phyloP scores from a whole-genome alignment of 2,113 vertebrate genomes.

The Megalops atlanticus region DNA sequence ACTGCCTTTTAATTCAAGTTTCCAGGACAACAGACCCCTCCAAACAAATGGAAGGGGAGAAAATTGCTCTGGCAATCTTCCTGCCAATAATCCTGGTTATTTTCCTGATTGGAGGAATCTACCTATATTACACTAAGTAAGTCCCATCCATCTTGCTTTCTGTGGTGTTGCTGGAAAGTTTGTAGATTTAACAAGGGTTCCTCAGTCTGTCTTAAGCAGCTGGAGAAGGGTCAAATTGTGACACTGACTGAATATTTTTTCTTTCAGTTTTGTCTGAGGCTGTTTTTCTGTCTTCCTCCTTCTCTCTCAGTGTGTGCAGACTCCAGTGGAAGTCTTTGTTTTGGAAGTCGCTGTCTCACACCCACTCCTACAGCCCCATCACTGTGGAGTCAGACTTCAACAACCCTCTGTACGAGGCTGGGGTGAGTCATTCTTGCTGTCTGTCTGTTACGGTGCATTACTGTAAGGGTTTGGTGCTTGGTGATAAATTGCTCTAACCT shows the following conservation, averaged over 20 bases:
- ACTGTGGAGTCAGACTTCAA: slow-evolving; percentile 91
- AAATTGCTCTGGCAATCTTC: slow-evolving; percentile 88
- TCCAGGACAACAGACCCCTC: slow-evolving; percentile 84
- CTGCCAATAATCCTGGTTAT: slow-evolving; percentile 88
- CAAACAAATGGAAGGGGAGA: slow-evolving; percentile 85
- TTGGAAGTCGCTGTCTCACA: slow-evolving; percentile 86
- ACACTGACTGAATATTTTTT: not conserved
- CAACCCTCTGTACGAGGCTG: slow-evolving; percentile 91
- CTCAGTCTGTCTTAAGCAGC: not conserved
- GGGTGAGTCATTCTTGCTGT: slow-evolving; percentile 68
- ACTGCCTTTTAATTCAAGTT: slow-evolving; percentile 63
- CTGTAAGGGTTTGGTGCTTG: not conserved
- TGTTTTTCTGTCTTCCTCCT: slow-evolving; percentile 2
- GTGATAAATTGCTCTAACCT: not conserved
- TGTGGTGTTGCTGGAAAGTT: too few relatives aligned
- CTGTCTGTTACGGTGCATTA: not conserved
- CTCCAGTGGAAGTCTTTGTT: slow-evolving; percentile 89
- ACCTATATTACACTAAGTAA: slow-evolving; percentile 92
- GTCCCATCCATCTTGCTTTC: slow-evolving; percentile 37
- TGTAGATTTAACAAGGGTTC: too few relatives aligned
- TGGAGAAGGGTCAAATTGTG: not conserved
- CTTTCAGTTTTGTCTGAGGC: not conserved
- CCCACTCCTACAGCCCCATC: slow-evolving; percentile 91
- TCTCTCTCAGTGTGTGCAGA: slow-evolving; percentile 66
- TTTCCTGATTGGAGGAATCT: slow-evolving; percentile 86